A percentile compares a stretch with the other conserved stretches of the same genome.
phyloP scores from a whole-genome alignment of 1,140 invertebrate genomes.

The Neodiprion pinetum region DNA sequence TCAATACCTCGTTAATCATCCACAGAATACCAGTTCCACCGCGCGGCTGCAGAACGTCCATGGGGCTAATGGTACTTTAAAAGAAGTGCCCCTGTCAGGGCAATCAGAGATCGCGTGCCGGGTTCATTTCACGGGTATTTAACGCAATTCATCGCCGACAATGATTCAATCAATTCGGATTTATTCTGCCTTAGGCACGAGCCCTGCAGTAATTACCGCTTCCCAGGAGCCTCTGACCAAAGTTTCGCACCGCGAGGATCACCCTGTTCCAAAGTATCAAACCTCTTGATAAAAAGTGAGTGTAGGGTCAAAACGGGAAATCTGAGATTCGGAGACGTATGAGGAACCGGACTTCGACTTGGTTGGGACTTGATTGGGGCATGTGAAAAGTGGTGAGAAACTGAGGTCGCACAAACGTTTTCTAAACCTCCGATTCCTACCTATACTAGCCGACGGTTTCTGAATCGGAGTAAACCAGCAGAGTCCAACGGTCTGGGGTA shows the following conservation, averaged over 20 bases:
- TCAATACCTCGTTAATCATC: constrained; percentile 45
- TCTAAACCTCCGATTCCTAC: not conserved
- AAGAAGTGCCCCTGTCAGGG: constrained; percentile 39
- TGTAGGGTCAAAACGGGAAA: no score
- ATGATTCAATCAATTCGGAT: constrained; percentile 57
- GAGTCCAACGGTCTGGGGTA: not conserved
- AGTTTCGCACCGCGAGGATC: not conserved
- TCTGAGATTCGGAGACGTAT: no score
- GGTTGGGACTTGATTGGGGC: not conserved
- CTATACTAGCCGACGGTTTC: not conserved
- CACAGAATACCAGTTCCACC: constrained; percentile 20
- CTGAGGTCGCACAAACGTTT: not conserved
- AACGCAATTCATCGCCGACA: constrained; percentile 51
- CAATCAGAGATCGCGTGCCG: constrained; percentile 48
- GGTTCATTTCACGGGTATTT: constrained; percentile 62
- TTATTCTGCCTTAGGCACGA: constrained; percentile 33
- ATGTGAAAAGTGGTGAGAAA: not conserved
- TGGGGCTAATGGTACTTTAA: constrained; percentile 46
- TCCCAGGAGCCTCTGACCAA: not conserved
- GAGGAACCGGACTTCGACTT: no score
- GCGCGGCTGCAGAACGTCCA: constrained; percentile 28
- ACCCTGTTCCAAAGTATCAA: not conserved
- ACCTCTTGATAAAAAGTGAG: not conserved
- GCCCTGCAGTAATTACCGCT: not conserved
- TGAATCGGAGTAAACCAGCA: not conserved